Evolutionary conservation across 1,140 invertebrate genomes (phyloP).

Genomic region (Hylaeus anthracinus): DNA sequence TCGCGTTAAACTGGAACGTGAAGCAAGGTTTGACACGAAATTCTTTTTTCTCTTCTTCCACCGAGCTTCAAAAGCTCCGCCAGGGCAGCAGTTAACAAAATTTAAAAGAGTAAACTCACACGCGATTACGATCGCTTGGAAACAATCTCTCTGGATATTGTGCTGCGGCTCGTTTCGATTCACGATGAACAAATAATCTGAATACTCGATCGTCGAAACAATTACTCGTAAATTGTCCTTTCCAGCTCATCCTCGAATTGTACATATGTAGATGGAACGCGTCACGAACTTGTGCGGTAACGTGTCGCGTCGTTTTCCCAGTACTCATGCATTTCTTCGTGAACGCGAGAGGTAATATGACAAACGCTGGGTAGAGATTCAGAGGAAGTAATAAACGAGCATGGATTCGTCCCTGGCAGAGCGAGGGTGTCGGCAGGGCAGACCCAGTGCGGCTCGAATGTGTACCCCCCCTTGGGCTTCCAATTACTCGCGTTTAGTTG

Average conservation of each 20-base stretch:
- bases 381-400: constrained; percentile 40
- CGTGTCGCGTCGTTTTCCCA: neutral
- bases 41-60: constrained; percentile 48
- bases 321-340: neutral
- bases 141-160: neutral
- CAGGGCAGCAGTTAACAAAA: constrained; percentile 54
- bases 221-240: neutral
- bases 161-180: neutral
- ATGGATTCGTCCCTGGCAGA: constrained; percentile 57
- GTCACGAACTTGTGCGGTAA: too few species aligned
- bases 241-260: neutral
- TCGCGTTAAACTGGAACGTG: constrained; percentile 61
- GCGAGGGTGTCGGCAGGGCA: constrained; percentile 50
- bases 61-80: constrained; percentile 46
- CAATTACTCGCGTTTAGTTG: constrained; percentile 81
- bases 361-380: constrained; percentile 19
- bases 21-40: constrained; percentile 62
- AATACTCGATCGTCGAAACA: too few species aligned
- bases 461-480: constrained; percentile 66
- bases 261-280: neutral
- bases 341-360: neutral
- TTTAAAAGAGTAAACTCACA: constrained; percentile 13
- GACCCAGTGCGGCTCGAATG: constrained; percentile 52
- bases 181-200: neutral
- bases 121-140: neutral